Percentiles rank a stretch among this genome's conserved stretches.
Evolutionary conservation across 2,888 invertebrate species (phyloP).

Genomic region (Gibbula magus): DNA sequence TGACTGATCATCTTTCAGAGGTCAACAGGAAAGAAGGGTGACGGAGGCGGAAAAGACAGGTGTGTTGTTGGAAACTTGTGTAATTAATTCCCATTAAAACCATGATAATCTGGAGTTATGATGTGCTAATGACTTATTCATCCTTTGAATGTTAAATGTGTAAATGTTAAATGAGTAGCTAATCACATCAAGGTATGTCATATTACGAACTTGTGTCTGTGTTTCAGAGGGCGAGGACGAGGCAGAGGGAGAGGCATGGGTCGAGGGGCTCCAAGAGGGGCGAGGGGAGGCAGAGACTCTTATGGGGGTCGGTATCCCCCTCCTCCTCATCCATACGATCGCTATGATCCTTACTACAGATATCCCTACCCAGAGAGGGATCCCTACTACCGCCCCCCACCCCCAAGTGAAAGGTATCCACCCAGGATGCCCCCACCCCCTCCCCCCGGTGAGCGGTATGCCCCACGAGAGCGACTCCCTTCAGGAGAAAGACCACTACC

Average conservation of each 20-base stretch:
- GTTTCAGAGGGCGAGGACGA: slow-evolving; percentile 24
- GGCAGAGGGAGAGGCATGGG: slow-evolving; percentile 19
- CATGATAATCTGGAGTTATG: too few relatives aligned
- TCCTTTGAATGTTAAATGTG: too few relatives aligned
- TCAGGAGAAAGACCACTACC: slow-evolving; percentile 28
- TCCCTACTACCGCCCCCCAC: slow-evolving; percentile 57
- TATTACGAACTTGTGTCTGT: slow-evolving; percentile 27
- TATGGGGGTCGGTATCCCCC: slow-evolving; percentile 26
- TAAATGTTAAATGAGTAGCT: too few relatives aligned
- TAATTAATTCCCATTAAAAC: too few relatives aligned
- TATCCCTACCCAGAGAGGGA: slow-evolving; percentile 50
- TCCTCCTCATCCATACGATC: slow-evolving; percentile 35
- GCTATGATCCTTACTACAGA: slow-evolving; percentile 48
- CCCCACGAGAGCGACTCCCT: slow-evolving; percentile 7
- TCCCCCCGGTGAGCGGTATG: slow-evolving; percentile 47
- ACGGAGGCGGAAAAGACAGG: slow-evolving; percentile 46
- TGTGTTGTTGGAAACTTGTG: slow-evolving; percentile 18
- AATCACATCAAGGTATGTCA: slow-evolving; percentile 27
- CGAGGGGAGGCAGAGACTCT: slow-evolving; percentile 1
- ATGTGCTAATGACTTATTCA: too few relatives aligned
- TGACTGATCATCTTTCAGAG: slow-evolving; percentile 41
- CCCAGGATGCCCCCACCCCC: slow-evolving; percentile 44
- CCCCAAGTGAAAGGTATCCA: slow-evolving; percentile 53
- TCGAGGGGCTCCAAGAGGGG: slow-evolving; percentile 4
- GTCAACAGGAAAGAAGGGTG: slow-evolving; percentile 57